Percentiles rank a stretch among this genome's conserved stretches.
phyloP scores from a whole-genome alignment of 30 jellyfish, hydroid and myxozoan genomes.

The Hydractinia symbiolongicarpus region DNA sequence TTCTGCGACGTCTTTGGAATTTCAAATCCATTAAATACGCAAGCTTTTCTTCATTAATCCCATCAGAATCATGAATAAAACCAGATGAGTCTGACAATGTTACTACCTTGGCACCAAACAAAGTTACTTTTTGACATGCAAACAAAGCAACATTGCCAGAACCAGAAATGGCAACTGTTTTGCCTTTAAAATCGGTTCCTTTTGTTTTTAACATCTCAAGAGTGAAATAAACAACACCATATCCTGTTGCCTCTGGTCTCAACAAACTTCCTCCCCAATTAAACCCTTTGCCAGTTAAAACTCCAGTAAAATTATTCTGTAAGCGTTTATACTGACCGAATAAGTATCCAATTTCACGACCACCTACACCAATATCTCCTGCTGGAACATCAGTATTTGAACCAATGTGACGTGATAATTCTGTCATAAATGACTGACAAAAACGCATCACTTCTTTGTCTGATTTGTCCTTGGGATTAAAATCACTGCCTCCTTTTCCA shows the following conservation, averaged over 20 bases:
- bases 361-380: constrained; percentile 92
- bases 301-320: constrained; percentile 75
- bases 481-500: constrained; percentile 89
- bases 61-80: constrained; percentile 41
- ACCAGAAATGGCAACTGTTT: constrained; percentile 71
- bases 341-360: constrained; percentile 75
- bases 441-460: constrained; percentile 86
- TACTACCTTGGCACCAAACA: constrained; percentile 76
- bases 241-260: constrained; percentile 96
- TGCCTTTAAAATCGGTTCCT: constrained; percentile 35
- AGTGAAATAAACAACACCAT: constrained; percentile 69
- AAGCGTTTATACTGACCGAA: constrained; percentile 86
- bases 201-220: constrained; percentile 55
- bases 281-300: constrained; percentile 78
- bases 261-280: constrained; percentile 88
- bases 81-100: constrained; percentile 82
- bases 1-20: constrained; percentile 60
- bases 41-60: constrained; percentile 45
- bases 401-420: constrained; percentile 64
- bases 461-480: constrained; percentile 78
- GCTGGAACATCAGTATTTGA: constrained; percentile 90
- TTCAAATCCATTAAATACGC: constrained; percentile 58
- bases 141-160: constrained; percentile 85
- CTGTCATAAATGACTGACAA: constrained; percentile 92
- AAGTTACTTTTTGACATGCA: constrained; percentile 68